Base-by-base conservation (phyloP, 2,888 invertebrate species). In the Catocala fraxini region DNA sequence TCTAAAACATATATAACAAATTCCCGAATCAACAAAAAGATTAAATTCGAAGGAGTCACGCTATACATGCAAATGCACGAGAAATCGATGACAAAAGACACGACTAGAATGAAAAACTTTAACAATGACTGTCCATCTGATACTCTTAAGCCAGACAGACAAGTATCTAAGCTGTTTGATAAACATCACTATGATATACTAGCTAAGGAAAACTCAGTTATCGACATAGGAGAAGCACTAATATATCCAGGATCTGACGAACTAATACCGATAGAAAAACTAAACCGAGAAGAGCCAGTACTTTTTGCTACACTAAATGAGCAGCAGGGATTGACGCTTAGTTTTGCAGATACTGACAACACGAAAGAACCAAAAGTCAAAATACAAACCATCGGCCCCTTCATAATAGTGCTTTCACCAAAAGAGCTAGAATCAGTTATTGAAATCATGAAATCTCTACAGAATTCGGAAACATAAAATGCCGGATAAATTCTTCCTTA, bases 341-440 rank as follows among this genome's bases (percentile, higher is more conserved):
- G 96, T 85, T 89, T 98, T 65, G 98, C 98, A 85, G 97, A 98
- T 85, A 96, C 96, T 0, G 98, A 98, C 84, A 96, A 96, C 68
- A 95, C 97, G 0, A 95, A 95, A 60, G 98, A 98, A 0, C 97
- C 98, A 42, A 98, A 98, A 94, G 96, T 98, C 51, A 97, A 97
- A 78, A 93, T 49, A 6, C 55, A 56, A 11, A 56, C 51, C 41
- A 10, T 25, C 4, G 60, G 51, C 4, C 51, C 60, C 5, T 41
- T 60, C 7, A 39, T 51, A 51, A 34, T 62, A 15, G 15, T 49
- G 7, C 47, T 62, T 34, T 62, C 49, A 33, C 56, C 53, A 1
- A 57, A 43, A 4, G 56, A 56, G 6, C 11, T 60, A 25, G 51
- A 60, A 9, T 45, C 51, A 46, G 51, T 60, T 5, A 60, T 60